phyloP scores from a whole-genome alignment of 35 echinoderm and acorn worm species.

The Hemicentrotus pulcherrimus region DNA sequence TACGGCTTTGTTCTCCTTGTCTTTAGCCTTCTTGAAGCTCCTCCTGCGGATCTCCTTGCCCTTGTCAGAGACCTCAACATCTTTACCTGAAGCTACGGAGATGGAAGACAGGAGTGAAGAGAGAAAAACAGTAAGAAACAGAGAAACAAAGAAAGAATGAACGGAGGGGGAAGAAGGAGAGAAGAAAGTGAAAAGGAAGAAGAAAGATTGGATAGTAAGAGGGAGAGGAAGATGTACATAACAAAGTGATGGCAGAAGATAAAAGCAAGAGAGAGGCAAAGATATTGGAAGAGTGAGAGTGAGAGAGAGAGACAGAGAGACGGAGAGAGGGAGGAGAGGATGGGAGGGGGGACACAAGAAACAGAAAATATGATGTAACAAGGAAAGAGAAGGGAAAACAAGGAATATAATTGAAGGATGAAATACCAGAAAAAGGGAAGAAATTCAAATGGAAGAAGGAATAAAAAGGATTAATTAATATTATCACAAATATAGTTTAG shows the following conservation, averaged over 20 bases:
- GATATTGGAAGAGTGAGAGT: background rate
- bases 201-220: background rate
- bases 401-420: no score
- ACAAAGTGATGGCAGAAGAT: background rate
- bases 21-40: conserved; percentile 41
- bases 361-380: no score
- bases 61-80: conserved; percentile 26
- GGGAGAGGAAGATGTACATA: background rate
- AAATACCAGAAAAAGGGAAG: no score
- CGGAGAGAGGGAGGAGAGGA: no score
- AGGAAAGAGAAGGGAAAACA: no score
- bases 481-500: background rate
- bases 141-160: background rate
- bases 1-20: conserved; percentile 54
- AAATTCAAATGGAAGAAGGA: background rate
- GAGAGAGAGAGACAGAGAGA: background rate
- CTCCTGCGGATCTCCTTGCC: conserved; percentile 28
- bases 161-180: background rate
- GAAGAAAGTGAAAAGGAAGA: background rate
- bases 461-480: background rate
- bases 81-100: background rate
- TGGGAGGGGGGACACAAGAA: no score
- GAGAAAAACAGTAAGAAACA: background rate
- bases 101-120: background rate
- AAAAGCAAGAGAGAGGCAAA: background rate